These are phyloP conservation scores for Alsophila aescularia DNA, from an alignment of 2,888 invertebrate genomes.

Conservation along the genomic window DNA sequence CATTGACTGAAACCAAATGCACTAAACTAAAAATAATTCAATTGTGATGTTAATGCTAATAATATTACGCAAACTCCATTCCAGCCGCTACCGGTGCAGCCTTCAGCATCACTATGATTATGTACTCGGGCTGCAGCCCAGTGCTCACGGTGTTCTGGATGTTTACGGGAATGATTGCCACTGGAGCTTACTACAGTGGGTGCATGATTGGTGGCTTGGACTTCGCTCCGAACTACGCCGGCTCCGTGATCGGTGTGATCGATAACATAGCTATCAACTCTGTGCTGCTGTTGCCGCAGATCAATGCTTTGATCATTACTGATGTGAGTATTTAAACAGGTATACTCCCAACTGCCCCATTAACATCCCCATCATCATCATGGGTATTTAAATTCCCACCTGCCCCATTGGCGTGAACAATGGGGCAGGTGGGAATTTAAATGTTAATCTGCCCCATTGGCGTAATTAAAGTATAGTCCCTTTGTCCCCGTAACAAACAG, in stretches of 20 bases:
- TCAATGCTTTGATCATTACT: constrained; percentile 10
- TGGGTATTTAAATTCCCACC: too few relatives aligned
- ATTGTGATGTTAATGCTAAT: background rate
- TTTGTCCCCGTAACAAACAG: too few relatives aligned
- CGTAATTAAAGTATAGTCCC: too few relatives aligned
- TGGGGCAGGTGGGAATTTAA: too few relatives aligned
- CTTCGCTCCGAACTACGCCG: constrained; percentile 78
- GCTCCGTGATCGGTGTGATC: constrained; percentile 70
- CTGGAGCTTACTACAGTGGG: constrained; percentile 84
- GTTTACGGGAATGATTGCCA: constrained; percentile 76
- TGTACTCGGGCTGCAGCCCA: constrained; percentile 75
- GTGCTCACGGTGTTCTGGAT: constrained; percentile 67
- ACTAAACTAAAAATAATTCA: too few relatives aligned
- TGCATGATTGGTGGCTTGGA: constrained; percentile 81
- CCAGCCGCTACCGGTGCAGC: constrained; percentile 18
- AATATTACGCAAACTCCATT: background rate
- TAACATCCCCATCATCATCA: too few relatives aligned
- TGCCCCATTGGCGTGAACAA: too few relatives aligned
- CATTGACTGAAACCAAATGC: too few relatives aligned
- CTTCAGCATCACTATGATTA: constrained; percentile 58
- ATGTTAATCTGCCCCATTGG: too few relatives aligned
- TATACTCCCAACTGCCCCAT: too few relatives aligned
- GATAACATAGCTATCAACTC: constrained; percentile 18
- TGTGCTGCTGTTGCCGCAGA: background rate
- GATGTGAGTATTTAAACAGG: constrained; percentile 22